Evolutionary conservation across 2,113 vertebrate species (phyloP).

Genomic region (Indicator indicator): DNA sequence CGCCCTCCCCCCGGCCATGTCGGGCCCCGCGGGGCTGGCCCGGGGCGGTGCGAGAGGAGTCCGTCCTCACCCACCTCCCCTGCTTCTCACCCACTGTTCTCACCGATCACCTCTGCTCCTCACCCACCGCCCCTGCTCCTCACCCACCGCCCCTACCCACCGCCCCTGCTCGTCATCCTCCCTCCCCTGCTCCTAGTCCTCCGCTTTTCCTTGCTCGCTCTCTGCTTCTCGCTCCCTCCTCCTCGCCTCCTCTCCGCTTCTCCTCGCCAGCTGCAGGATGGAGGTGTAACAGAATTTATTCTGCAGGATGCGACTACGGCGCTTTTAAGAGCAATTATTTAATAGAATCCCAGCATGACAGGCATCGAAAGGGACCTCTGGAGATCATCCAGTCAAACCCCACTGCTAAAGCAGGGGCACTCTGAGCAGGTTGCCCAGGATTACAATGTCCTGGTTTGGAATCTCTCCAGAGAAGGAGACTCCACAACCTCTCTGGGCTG

Average conservation of each 20-base stretch:
- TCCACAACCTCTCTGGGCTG: too few relatives aligned
- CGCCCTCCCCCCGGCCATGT: conserved; percentile 68
- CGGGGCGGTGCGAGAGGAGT: not conserved
- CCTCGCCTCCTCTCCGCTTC: not conserved
- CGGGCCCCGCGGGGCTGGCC: not conserved
- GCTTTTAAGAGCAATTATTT: not conserved
- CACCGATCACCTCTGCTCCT: too few relatives aligned
- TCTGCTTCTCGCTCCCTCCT: not conserved
- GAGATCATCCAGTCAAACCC: too few relatives aligned
- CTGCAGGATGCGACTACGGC: not conserved
- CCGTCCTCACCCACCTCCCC: not conserved
- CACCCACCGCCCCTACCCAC: too few relatives aligned
- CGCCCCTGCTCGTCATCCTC: not conserved
- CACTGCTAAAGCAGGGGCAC: too few relatives aligned
- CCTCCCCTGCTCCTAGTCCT: not conserved
- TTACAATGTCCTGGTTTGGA: too few relatives aligned
- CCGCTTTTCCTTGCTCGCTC: not conserved
- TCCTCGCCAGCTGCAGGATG: not conserved
- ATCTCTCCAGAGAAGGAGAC: too few relatives aligned
- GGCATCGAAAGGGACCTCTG: too few relatives aligned
- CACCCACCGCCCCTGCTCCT: not conserved
- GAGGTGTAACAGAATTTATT: not conserved
- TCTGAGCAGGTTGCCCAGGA: too few relatives aligned
- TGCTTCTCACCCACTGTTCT: not conserved
- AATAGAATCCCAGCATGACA: too few relatives aligned